These are phyloP conservation scores for Hemithea aestivaria DNA, from an alignment of 2,888 invertebrate species.

Conservation along the genomic window DNA sequence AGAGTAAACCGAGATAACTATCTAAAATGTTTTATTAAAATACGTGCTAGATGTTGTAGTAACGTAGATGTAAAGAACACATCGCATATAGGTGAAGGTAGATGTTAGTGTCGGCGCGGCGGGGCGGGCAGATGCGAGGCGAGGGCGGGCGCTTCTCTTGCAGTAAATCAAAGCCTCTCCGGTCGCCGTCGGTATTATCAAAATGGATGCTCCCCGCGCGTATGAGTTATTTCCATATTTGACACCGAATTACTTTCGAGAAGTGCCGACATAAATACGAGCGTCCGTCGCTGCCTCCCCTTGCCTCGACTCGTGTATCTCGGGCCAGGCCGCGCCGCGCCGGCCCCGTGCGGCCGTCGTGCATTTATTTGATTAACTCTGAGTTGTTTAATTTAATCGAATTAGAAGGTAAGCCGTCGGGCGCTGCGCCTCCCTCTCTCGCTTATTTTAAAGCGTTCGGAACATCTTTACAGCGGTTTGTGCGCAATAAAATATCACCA, in stretches of 20 bases:
- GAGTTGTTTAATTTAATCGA: conserved; percentile 80
- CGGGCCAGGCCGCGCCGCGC: conserved; percentile 19
- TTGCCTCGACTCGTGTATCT: conserved; percentile 17
- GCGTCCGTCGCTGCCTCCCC: conserved; percentile 39
- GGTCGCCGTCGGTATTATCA: conserved; percentile 75
- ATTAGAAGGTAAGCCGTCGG: conserved; percentile 70
- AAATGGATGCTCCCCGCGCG: conserved; percentile 73
- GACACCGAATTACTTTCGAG: conserved; percentile 79
- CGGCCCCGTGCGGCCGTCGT: conserved; percentile 55
- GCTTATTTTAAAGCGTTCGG: conserved; percentile 74
- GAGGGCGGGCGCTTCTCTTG: conserved; percentile 36
- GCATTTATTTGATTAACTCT: conserved; percentile 80
- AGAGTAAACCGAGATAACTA: no score
- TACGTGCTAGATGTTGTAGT: no score
- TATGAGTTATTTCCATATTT: conserved; percentile 80
- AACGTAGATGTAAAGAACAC: no score
- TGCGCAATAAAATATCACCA: conserved; percentile 75
- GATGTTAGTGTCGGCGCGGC: conserved; percentile 4
- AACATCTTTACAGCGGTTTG: conserved; percentile 79
- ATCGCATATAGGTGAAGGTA: background rate
- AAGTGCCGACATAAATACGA: conserved; percentile 76
- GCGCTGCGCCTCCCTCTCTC: conserved; percentile 46
- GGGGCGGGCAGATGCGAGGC: conserved; percentile 23
- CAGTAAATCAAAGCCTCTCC: conserved; percentile 70
- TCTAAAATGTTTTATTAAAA: no score